Evolutionary conservation across 2,113 vertebrate genomes (phyloP), one percentile per base, ranked within the genome.

Genomic region (Eurystomus gularis): DNA sequence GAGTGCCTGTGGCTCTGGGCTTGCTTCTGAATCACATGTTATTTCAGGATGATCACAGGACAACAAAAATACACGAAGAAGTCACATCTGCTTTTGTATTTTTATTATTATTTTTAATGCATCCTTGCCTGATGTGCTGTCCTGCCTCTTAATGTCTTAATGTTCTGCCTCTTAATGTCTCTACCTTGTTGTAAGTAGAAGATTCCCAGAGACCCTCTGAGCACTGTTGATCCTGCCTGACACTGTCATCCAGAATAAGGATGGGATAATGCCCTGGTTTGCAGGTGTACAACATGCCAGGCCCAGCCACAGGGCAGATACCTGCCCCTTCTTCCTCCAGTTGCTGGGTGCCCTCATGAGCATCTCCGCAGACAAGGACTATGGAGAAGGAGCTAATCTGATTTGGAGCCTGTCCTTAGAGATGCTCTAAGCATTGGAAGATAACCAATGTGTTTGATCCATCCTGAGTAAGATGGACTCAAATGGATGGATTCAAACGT

Each of bases 41-140:
- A 85, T 96, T 96, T 94, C 84, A 73, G 90, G 62, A 58, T 15
- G 35, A 88, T 58, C 51, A 28, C 28, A 89, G 82, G 62, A 37
- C 33, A 66, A 42, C 26, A 75, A 52, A 54, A 58, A 61, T 25
- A 78, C 11, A 26, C 73, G 33, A 42, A 83, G 20, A 86, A 78
- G 37, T 52, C 35, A 39, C 17, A 9, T 73, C 35, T 26, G 14
- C 29, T 62, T 70, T 73, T 75, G 37, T 46, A 3, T 17, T 44
- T 68, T 54, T 49, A 16, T n/a, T 1, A 5, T n/a, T 88, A 28
- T 89, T 94, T 97, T 82, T 58, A 75, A 31, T 1, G 2, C 29
- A 49, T 77, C 49, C 28, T 64, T 91, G 37, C 11, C 44, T 42
- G 24, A 12, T 72, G 13, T 9, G 15, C 29, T 85, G 35, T 77